Evolutionary conservation across 2,888 invertebrate species (phyloP).

Genomic region (Litoditis marina): DNA sequence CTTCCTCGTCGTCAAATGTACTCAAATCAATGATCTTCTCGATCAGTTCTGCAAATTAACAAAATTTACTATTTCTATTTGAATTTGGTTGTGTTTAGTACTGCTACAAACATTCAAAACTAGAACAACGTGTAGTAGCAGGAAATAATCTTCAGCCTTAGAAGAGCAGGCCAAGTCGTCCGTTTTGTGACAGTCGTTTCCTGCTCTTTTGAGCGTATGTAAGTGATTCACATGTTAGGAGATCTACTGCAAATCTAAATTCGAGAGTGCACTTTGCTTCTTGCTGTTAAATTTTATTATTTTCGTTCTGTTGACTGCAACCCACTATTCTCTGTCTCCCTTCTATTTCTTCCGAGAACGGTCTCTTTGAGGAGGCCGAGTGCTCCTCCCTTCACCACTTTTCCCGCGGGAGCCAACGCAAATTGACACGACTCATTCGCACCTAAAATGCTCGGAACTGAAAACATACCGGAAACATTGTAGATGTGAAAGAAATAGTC

Average conservation of each 20-base stretch:
- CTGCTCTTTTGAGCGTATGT: too few species aligned
- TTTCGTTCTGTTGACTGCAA: slow-evolving; percentile 9
- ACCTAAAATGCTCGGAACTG: too few species aligned
- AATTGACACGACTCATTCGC: slow-evolving; percentile 36
- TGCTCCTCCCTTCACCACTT: slow-evolving; percentile 50
- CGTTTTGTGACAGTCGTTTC: not conserved
- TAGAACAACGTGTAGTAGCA: too few species aligned
- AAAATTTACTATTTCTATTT: not conserved
- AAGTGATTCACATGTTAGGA: too few species aligned
- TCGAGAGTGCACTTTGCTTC: too few species aligned
- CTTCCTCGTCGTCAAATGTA: slow-evolving; percentile 54
- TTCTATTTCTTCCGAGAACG: slow-evolving; percentile 24
- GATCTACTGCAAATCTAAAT: too few species aligned
- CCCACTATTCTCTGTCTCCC: slow-evolving; percentile 20
- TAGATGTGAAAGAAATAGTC: too few species aligned
- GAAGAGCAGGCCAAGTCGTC: too few species aligned
- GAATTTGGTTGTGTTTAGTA: not conserved
- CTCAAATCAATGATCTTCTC: slow-evolving; percentile 58
- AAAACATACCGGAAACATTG: too few species aligned
- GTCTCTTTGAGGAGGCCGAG: slow-evolving; percentile 52
- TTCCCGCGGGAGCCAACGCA: slow-evolving; percentile 43
- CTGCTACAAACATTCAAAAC: not conserved
- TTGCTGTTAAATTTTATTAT: too few species aligned
- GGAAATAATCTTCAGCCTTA: too few species aligned
- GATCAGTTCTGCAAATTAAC: slow-evolving; percentile 43